Conservation (phyloP, 2,888 invertebrate species). For the Macrosiphum euphorbiae region DNA sequence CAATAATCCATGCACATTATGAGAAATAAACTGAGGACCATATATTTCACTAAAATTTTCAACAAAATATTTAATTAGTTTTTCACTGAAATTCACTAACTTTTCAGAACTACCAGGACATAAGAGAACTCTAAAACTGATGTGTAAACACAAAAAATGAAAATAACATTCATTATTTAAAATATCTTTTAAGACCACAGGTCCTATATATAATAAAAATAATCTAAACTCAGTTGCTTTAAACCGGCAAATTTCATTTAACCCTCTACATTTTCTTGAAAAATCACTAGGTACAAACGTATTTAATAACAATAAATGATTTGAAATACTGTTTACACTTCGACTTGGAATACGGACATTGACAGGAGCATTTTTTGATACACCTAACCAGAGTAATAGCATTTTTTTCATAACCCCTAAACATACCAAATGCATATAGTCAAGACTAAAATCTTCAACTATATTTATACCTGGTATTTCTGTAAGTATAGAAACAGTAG, state of each 20-base stretch:
- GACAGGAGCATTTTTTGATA: not conserved
- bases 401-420: too few species aligned
- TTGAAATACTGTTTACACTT: not conserved
- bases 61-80: slow-evolving; percentile 16
- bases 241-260: not conserved
- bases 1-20: not conserved
- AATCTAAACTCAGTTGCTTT: slow-evolving; percentile 31
- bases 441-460: not conserved
- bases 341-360: not conserved
- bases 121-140: slow-evolving; percentile 1
- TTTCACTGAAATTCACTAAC: not conserved
- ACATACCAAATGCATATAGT: too few species aligned
- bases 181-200: not conserved
- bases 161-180: not conserved
- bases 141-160: slow-evolving; percentile 7
- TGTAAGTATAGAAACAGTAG: not conserved
- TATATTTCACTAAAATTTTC: not conserved
- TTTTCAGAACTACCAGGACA: not conserved
- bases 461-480: not conserved
- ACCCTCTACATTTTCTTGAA: slow-evolving; percentile 15
- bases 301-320: not conserved
- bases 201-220: slow-evolving; percentile 9
- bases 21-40: not conserved
- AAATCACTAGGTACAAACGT: slow-evolving; percentile 16
- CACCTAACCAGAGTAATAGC: too few species aligned